Evolutionary conservation across 2,888 invertebrate species (phyloP), one percentile per base, ranked within the genome.

Genomic region (Amphipoea oculea): DNA sequence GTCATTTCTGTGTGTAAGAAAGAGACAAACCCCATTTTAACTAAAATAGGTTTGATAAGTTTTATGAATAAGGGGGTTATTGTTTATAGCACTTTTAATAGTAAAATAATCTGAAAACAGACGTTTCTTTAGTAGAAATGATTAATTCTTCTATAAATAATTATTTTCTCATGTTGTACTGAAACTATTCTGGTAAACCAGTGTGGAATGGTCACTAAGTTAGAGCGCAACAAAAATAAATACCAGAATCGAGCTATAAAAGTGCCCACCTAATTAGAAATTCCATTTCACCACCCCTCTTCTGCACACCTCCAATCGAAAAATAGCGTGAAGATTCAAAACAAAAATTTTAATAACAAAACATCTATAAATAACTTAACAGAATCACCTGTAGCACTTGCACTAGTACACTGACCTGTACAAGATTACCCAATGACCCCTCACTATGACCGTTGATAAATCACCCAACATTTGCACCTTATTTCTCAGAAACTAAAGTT

Each of bases 341-440:
- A 75, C 45, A 69, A 75, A 62, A 6, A 4, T 17, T 60, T n/a
- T 12, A 70, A 63, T 29, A 80, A 83, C 72, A 79, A 68, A 51
- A 42, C 48, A 20, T 36, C 73, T 23, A 72, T 78, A 78, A 75
- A 86, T 78, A 86, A 60, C 70, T 70, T 66, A 73, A 82, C 57
- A 79, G 74, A 85, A 82, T 78, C 82, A 88, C 87, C 84, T 87
- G 85, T 66, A 79, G 11, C 79, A 78, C 83, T 79, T 85, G 82
- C 85, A 82, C 82, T 88, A 84, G 85, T 88, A 84, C 75, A 84
- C 88, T 93, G 93, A 94, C 94, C 94, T 94, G 94, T 94, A 73
- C 73, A 82, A 82, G 83, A 89, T 94, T 94, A 90, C 92, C 89
- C 90, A 94, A 94, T 92, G 91, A 92, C 94, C 94, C 91, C 90